Base-by-base conservation (phyloP, 2,797 vertebrate species). In the Ataeniobius toweri region DNA sequence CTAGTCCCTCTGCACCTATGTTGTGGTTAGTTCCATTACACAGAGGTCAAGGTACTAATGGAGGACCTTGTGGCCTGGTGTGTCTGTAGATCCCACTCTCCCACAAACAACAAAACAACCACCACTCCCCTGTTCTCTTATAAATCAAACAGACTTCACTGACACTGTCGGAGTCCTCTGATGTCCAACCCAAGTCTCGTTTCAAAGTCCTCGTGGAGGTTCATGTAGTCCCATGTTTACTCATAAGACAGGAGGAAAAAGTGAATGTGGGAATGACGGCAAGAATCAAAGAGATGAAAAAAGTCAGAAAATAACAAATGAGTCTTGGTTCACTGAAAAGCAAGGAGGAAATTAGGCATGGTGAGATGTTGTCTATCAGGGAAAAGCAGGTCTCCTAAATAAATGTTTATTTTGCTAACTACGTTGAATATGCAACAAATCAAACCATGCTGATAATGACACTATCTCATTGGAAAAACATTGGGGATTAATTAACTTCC, bases 1-100 rank as follows among this genome's bases (percentile, higher is more conserved):
- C 80, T 78, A 83, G 84, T 87, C 82, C 83, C 75, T 78, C 79
- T 88, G 65, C 83, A 85, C 79, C 81, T 82, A 83, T 89, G 89
- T 89, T 87, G 89, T 82, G 86, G 91, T 86, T 90, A 86, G 87
- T 93, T 89, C 86, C 84, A 90, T 90, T 89, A 89, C 94, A 93
- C 93, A 93, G 93, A 89, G 95, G 95, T 96, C 94, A 96, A 92
- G 89, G 90, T 93, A 94, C 95, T 95, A 96, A 96, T 96, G 95
- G 94, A 93, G 89, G 93, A 95, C 94, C 95, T 93, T 81, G 69
- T 94, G 94, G 93, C 95, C 95, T 93, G 92, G 91, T 91, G 89
- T 87, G 91, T 89, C 92, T 94, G 88, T 90, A 87, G 94, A 95
- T 67, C 94, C 94, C 92, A 94, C 83, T 75, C 81, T 86, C 26